Percentiles rank a stretch among this genome's conserved stretches.
phyloP scores from a whole-genome alignment of 2,888 invertebrate species.

The Parnassius orleans region DNA sequence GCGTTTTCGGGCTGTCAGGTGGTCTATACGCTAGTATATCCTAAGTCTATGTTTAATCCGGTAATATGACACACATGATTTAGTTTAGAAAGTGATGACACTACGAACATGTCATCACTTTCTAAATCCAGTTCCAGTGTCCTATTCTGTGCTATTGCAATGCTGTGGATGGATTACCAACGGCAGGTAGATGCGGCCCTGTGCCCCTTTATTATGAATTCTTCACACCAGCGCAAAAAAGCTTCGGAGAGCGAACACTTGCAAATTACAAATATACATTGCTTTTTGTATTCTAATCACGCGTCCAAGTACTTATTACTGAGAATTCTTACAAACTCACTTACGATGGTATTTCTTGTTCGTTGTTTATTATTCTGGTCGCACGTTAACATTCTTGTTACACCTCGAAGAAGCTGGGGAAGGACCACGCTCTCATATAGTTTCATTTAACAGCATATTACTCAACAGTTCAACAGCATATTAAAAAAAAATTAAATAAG shows the following conservation, averaged over 20 bases:
- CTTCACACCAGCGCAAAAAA: conserved; percentile 40
- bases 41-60: no score
- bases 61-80: no score
- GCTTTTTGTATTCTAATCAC: conserved; percentile 33
- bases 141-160: conserved; percentile 14
- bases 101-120: no score
- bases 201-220: conserved; percentile 38
- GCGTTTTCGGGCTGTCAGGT: no score
- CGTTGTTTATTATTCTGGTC: conserved; percentile 22
- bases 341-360: conserved; percentile 26
- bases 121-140: no score
- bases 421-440: no score
- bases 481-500: no score
- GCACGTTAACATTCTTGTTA: conserved; percentile 20
- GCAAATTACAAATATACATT: conserved; percentile 25
- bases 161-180: conserved; percentile 27
- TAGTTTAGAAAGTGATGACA: background rate
- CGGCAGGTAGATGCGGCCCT: conserved; percentile 35
- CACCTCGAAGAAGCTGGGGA: no score
- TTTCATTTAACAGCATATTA: no score
- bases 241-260: conserved; percentile 18
- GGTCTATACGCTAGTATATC: no score
- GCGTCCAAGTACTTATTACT: conserved; percentile 22
- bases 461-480: no score
- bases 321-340: conserved; percentile 26